Base-by-base conservation (phyloP, 2,113 vertebrate genomes). In the Pseudopipra pipra region DNA sequence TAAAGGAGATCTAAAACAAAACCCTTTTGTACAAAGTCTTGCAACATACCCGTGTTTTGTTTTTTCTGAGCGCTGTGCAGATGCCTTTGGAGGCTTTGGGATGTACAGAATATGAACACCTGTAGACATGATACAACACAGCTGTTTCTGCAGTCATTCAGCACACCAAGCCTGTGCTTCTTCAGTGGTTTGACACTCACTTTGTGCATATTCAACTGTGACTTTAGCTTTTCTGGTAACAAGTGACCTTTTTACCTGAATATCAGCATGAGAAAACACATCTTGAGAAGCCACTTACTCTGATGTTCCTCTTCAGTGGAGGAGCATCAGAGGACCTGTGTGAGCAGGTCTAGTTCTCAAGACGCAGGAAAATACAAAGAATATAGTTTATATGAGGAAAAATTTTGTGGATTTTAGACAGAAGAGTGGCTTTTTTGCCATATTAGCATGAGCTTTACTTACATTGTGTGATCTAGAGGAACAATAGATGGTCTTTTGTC, bases 101-200 rank as follows among this genome's bases (percentile, higher is more conserved):
- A 7, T 5, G 27, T 54, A 28, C 41, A 66, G 41, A 41, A 16
- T 10, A 28, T 52, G 25, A 28, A 52, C 1, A 1, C 17, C 63
- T 55, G 31, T 19, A 56, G 14, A 14, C 1, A 0, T 44, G 12
- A 2, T 21, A 1, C 14, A 55, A 51, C n/a, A 5, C 30, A 24
- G 46, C 30, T 71, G 43, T 56, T 67, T 62, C 73, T 72, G 41
- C 24, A 51, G 30, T 43, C 25, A 4, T 46, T 67, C 30, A 46
- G 68, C 25, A 10, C 16, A 17, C n/a, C 27, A 23, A 52, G 9
- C 30, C 27, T 43, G 23, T 58, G 21, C 37, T 31, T 68, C 30
- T 39, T 67, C 18, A 24, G 3, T 43, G 37, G 20, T 51, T 76
- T 76, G 58, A 37, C 66, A 13, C 44, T 54, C 54, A 6, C 6